These are phyloP conservation scores for Phaetusa simplex DNA, from an alignment of 2,113 vertebrate genomes.

Conservation along the genomic window DNA sequence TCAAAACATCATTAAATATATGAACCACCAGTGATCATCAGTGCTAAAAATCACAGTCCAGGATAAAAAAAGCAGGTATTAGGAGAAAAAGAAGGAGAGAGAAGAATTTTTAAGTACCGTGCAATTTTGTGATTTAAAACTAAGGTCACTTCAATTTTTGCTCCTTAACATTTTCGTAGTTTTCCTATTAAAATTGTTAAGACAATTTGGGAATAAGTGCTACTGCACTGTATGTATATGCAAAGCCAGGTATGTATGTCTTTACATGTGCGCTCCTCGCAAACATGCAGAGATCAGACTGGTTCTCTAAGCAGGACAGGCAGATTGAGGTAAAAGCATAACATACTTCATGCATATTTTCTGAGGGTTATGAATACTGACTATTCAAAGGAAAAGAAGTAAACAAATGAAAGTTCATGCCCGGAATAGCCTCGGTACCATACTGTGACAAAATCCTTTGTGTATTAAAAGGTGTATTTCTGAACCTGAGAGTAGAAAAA, in stretches of 20 bases:
- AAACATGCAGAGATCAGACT: background rate
- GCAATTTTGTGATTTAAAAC: background rate
- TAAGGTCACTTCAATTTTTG: background rate
- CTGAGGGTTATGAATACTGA: background rate
- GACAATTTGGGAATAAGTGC: background rate
- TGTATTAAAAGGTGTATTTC: background rate
- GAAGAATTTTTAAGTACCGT: background rate
- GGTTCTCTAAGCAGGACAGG: background rate
- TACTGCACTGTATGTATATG: background rate
- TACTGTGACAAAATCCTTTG: background rate
- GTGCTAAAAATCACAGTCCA: background rate
- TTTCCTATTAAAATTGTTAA: background rate
- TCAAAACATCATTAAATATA: background rate
- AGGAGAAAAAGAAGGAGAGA: background rate
- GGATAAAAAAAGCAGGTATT: background rate
- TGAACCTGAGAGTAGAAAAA: background rate
- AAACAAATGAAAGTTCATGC: background rate
- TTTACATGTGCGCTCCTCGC: background rate
- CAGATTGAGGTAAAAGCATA: background rate
- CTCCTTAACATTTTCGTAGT: background rate
- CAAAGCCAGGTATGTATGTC: background rate
- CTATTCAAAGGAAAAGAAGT: background rate
- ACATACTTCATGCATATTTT: background rate
- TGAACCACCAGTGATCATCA: background rate
- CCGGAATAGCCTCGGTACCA: background rate